Percentiles rank a stretch among this genome's conserved stretches.
phyloP scores from a whole-genome alignment of 2,888 invertebrate species.

The Tiliacea citrago region DNA sequence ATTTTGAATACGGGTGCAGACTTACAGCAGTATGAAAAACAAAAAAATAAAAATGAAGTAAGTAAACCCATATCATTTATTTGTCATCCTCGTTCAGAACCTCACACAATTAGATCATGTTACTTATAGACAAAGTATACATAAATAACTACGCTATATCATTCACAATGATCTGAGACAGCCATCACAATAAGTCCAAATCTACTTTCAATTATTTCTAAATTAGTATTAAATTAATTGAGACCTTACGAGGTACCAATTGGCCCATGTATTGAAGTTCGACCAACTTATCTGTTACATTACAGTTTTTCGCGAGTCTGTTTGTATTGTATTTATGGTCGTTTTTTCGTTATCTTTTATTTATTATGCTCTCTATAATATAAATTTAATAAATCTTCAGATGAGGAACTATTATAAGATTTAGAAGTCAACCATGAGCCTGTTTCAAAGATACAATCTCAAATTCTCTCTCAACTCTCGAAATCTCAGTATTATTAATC shows the following conservation, averaged over 20 bases:
- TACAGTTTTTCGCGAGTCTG: not conserved
- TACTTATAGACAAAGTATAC: slow-evolving; percentile 63
- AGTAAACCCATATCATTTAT: slow-evolving; percentile 41
- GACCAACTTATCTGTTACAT: not conserved
- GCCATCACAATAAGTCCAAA: slow-evolving; percentile 43
- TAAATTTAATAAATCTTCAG: not conserved
- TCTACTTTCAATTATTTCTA: slow-evolving; percentile 13
- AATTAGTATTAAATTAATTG: slow-evolving; percentile 29
- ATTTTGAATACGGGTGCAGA: not conserved
- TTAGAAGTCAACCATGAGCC: not conserved
- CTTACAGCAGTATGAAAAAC: not conserved
- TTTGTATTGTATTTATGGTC: not conserved
- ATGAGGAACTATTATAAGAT: not conserved
- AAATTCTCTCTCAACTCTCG: too few species aligned
- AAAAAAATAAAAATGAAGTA: not conserved
- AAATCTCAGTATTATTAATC: not conserved
- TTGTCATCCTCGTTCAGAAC: slow-evolving; percentile 36
- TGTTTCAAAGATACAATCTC: not conserved
- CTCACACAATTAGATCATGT: slow-evolving; percentile 54
- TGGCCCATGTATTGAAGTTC: not conserved
- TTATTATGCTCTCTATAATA: not conserved
- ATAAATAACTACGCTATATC: slow-evolving; percentile 58
- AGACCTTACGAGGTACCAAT: slow-evolving; percentile 13
- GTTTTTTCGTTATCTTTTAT: not conserved
- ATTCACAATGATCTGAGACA: slow-evolving; percentile 56